Conservation (phyloP, 2,797 vertebrate species). For the Gallirallus australis region DNA sequence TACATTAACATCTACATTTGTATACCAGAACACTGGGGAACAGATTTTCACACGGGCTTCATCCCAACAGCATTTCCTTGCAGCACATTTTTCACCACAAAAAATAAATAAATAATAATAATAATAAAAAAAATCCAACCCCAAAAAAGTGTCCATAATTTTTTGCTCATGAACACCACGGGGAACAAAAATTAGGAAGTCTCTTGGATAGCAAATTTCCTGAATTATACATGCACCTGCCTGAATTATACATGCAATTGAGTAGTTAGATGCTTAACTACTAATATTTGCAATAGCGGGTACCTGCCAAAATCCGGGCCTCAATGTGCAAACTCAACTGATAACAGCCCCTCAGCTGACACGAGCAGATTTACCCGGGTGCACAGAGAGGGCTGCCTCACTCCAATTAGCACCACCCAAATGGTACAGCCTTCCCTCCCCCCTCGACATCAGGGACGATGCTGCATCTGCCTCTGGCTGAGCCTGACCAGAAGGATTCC, state of each 20-base stretch:
- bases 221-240: slow-evolving; percentile 62
- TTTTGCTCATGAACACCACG: background rate
- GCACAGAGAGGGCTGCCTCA: background rate
- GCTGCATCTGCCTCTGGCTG: background rate
- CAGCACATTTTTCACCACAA: background rate
- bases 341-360: background rate
- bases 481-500: slow-evolving; percentile 36
- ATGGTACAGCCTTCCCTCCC: background rate
- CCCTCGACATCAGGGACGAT: background rate
- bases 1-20: slow-evolving; percentile 48
- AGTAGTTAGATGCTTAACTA: slow-evolving; percentile 40
- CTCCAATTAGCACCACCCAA: slow-evolving; percentile 28
- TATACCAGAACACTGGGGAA: slow-evolving; percentile 7
- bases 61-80: background rate
- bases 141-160: background rate
- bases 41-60: slow-evolving; percentile 33
- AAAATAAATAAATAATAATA: background rate
- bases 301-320: slow-evolving; percentile 25
- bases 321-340: background rate
- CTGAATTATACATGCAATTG: slow-evolving; percentile 65
- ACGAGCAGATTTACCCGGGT: background rate
- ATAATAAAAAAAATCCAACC: too few species aligned
- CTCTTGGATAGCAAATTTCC: background rate
- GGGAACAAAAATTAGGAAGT: slow-evolving; percentile 50
- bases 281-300: slow-evolving; percentile 30